Evolutionary conservation across 2,797 vertebrate species (phyloP).

Genomic region (Pteropus rufus): DNA sequence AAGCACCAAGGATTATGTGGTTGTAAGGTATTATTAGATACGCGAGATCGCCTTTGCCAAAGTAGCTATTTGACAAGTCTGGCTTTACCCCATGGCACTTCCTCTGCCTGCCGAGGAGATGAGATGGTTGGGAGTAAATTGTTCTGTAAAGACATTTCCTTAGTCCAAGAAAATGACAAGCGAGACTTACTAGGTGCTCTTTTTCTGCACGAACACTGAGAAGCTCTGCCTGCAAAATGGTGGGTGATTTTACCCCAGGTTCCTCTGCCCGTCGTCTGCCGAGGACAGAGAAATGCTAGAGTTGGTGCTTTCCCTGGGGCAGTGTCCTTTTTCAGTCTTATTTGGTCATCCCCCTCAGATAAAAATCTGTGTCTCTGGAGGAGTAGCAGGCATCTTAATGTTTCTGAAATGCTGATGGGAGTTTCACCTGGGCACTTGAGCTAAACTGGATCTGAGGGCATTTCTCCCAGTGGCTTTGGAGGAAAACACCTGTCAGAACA

Average conservation of each 20-base stretch:
- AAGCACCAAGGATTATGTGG: neutral
- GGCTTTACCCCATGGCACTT: neutral
- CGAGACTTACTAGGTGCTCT: neutral
- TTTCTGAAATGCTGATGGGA: neutral
- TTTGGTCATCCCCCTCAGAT: neutral
- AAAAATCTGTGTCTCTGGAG: neutral
- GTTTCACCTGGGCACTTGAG: neutral
- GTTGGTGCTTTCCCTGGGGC: neutral
- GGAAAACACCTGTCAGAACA: neutral
- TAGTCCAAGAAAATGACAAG: neutral
- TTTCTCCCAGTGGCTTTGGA: neutral
- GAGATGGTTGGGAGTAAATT: neutral
- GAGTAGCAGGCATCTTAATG: neutral
- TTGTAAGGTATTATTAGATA: conserved; percentile 3
- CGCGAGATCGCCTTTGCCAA: neutral
- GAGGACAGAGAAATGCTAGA: neutral
- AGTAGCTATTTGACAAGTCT: conserved; percentile 24
- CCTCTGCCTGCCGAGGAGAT: neutral
- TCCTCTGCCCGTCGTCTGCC: neutral
- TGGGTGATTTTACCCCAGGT: neutral
- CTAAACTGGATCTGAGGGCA: neutral
- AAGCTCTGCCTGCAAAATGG: neutral
- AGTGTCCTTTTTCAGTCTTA: neutral
- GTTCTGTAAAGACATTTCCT: conserved; percentile 3
- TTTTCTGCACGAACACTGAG: neutral